Base-by-base conservation (phyloP, 1,140 invertebrate species). In the Aphaenogaster ashmeadi region DNA sequence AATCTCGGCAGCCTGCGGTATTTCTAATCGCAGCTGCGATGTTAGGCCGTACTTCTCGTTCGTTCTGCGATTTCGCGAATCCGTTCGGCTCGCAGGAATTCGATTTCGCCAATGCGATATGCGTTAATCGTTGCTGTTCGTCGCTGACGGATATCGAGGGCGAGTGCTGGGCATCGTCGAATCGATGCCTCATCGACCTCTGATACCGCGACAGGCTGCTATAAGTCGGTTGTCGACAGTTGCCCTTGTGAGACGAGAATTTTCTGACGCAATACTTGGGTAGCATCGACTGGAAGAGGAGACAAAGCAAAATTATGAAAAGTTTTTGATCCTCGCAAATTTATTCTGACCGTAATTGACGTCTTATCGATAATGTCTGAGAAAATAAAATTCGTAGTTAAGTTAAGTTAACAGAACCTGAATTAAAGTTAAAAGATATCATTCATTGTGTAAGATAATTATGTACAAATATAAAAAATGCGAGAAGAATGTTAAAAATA, bases 251-350 rank as follows among this genome's bases (percentile, higher is more conserved):
- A 21, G 75, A 85, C 13, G 91, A 92, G 83, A 88, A 90, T 64
- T 91, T 93, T 47, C 90, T 86, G 62, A 95, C 92, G 79, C 95
- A 96, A 27, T 94, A 91, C 66, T 96, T 94, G 6, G 95, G 93
- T 74, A 96, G 87, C 94, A 96, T 96, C 52, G 92, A 91, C 95
- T 96, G 92, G 2, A 85, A 87, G 44, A 44, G n/a, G 60, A 60
- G 11, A 47, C 21, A 21, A 50, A 54, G 0, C 11, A 13, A 52
- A 52, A 60, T 58, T 54, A 38, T 27, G 2, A n/a, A 41, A 18
- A 1, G 3, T 27, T 21, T 41, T 41, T 18, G 3, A 56, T 58
- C 15, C 15, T 60, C 18, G 13, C 18, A 41, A 60, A 11, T 72
- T 72, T 41, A 2, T 47, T 78, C 3, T 47, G 9, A 64, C 36